Percentiles rank a stretch among this genome's conserved stretches.
Evolutionary conservation across 2,797 vertebrate genomes (phyloP).

Genomic region (Mormyrops attenuatus): DNA sequence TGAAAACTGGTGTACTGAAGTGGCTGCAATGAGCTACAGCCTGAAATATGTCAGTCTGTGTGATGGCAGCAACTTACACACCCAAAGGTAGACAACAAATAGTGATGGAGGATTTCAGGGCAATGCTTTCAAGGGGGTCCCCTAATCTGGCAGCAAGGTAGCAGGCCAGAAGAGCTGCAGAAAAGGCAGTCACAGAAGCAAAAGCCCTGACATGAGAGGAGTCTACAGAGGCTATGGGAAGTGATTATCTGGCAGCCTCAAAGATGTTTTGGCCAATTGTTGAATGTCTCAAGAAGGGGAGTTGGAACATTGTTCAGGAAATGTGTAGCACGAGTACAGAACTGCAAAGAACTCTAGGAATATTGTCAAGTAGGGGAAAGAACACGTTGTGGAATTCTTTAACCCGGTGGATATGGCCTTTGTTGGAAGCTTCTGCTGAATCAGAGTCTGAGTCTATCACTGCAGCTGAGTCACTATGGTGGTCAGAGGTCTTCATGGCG

Average conservation of each 20-base stretch:
- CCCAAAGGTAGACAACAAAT: background rate
- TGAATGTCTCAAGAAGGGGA: background rate
- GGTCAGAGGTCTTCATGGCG: background rate
- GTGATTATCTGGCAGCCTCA: background rate
- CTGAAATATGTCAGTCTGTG: background rate
- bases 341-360: background rate
- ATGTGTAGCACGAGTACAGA: background rate
- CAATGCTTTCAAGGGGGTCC: background rate
- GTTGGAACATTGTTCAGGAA: background rate
- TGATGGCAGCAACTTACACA: background rate
- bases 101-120: background rate
- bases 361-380: background rate
- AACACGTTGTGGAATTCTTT: background rate
- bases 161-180: background rate
- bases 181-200: background rate
- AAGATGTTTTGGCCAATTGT: background rate
- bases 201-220: background rate
- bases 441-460: background rate
- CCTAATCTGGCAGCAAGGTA: background rate
- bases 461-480: background rate
- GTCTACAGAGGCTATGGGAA: background rate
- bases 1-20: background rate
- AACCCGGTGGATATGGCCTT: background rate
- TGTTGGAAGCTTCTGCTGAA: background rate
- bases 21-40: background rate